phyloP scores from a whole-genome alignment of 53 echinoderm and acorn worm genomes.

The Astropecten irregularis region DNA sequence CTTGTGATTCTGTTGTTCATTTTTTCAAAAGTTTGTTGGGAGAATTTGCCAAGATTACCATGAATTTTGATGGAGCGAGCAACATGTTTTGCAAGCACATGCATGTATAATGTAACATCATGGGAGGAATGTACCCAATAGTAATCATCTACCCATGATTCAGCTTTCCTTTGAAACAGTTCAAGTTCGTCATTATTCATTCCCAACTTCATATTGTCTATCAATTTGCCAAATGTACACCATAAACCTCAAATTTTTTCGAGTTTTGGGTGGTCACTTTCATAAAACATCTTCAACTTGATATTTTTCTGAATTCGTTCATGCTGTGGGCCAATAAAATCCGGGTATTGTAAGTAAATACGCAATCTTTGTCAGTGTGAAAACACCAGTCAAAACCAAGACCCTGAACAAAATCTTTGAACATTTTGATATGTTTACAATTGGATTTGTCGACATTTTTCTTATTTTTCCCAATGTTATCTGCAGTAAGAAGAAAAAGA shows the following conservation, averaged over 20 bases:
- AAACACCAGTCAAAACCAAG: constrained; percentile 31
- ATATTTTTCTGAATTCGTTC: constrained; percentile 31
- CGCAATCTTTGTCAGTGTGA: constrained; percentile 29
- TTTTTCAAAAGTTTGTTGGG: constrained; percentile 74
- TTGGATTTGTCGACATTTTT: constrained; percentile 37
- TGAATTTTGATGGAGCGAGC: constrained; percentile 22
- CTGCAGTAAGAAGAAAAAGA: constrained; percentile 33
- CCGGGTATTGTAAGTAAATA: constrained; percentile 20
- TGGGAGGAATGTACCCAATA: constrained; percentile 16
- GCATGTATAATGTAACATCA: constrained; percentile 64
- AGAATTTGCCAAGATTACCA: constrained; percentile 56
- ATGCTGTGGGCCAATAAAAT: constrained; percentile 36
- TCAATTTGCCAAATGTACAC: constrained; percentile 26
- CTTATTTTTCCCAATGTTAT: constrained; percentile 49
- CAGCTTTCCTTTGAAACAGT: constrained; percentile 14
- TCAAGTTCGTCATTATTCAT: constrained; percentile 10
- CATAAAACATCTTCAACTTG: constrained; percentile 24
- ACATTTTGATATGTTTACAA: constrained; percentile 16
- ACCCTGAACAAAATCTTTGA: constrained; percentile 38
- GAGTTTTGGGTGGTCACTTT: constrained; percentile 23
- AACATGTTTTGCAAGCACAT: constrained; percentile 57
- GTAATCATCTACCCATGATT: constrained; percentile 59
- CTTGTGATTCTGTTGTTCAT: constrained; percentile 54
- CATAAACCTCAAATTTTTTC: constrained; percentile 11
- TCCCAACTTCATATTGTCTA: not conserved